A percentile compares a stretch with the other conserved stretches of the same genome.
These are phyloP conservation scores for Trichogramma pretiosum DNA, from an alignment of 1,140 invertebrate genomes.

Conservation along the genomic window DNA sequence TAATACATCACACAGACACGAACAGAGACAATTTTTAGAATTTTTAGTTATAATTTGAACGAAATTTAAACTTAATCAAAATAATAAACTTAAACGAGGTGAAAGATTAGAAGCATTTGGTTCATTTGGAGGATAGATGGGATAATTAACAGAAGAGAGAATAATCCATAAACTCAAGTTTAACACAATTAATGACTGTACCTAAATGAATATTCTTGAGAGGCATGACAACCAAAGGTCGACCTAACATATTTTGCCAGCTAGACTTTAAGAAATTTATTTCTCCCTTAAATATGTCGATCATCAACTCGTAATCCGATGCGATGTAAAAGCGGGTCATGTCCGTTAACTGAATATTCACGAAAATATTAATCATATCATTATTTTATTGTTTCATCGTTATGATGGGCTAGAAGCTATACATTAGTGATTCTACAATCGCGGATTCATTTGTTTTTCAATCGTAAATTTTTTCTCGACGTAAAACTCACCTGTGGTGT, in stretches of 20 bases:
- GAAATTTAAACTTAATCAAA: not conserved
- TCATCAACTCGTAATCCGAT: conserved; percentile 91
- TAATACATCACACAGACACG: conserved; percentile 1
- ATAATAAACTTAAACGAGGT: conserved; percentile 1
- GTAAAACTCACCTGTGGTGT: conserved; percentile 91
- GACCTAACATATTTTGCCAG: conserved; percentile 89
- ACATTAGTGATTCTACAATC: too few relatives aligned
- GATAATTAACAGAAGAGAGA: too few relatives aligned
- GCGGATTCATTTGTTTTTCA: too few relatives aligned
- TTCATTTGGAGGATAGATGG: too few relatives aligned
- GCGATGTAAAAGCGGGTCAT: conserved; percentile 93
- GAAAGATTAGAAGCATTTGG: too few relatives aligned
- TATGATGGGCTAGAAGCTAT: too few relatives aligned
- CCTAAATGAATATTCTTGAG: conserved; percentile 87
- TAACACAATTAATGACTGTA: conserved; percentile 47
- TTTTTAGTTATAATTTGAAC: too few relatives aligned
- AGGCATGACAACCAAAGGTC: conserved; percentile 81
- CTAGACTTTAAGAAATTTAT: conserved; percentile 93
- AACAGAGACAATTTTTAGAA: too few relatives aligned
- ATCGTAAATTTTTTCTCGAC: too few relatives aligned
- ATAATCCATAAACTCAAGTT: conserved; percentile 5
- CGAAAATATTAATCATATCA: conserved; percentile 22
- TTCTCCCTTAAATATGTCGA: conserved; percentile 93
- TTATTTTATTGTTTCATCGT: too few relatives aligned
- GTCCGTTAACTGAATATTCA: conserved; percentile 81